Evolutionary conservation across 2,888 invertebrate genomes (phyloP), one percentile per base, ranked within the genome.

Genomic region (Agrotis segetum): DNA sequence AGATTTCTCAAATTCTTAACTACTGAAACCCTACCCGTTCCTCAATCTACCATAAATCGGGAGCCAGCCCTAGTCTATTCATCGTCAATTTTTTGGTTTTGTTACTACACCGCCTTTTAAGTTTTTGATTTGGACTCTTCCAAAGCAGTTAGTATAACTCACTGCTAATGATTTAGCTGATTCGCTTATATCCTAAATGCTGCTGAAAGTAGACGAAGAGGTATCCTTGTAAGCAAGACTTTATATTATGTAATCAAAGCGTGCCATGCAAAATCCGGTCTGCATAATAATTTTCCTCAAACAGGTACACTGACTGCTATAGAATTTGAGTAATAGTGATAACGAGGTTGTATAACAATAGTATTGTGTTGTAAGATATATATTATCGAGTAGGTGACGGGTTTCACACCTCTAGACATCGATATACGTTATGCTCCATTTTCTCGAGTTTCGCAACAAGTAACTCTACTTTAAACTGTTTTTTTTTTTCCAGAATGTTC

Each of bases 211-310:
- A 24, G 29, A 11, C 11, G 17, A 24, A 21, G 21, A 46, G 3
- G 46, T 60, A 17, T 17, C 44, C 17, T 61, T 29, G 29, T 5
- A 16, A n/a, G 14, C 17, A 60, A 9, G 9, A 24, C 16, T 13
- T 13, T 13, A 60, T 46, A 21, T 24, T n/a, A 14, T 46, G 63
- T 63, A 58, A 44, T 1, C 13, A 52, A 34, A 56, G 4, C 5
- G 6, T 49, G 47, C 6, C 24, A 3, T 13, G 21, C n/a, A 46
- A 70, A 49, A 24, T 52, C 13, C 16, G 44, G 50, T 34, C 44
- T 21, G 52, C 29, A 29, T 61, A n/a, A 46, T n/a, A 29, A n/a
- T 73, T 71, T 64, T 44, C 74, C 74, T 74, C 3, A 5, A n/a
- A 19, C 52, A 53, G 40, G 73, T 40, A 29, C 55, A 65, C 3